Percentiles rank a stretch among this genome's conserved stretches.
phyloP scores from a whole-genome alignment of 2,888 invertebrate species.

The Digitonthophagus gazella region DNA sequence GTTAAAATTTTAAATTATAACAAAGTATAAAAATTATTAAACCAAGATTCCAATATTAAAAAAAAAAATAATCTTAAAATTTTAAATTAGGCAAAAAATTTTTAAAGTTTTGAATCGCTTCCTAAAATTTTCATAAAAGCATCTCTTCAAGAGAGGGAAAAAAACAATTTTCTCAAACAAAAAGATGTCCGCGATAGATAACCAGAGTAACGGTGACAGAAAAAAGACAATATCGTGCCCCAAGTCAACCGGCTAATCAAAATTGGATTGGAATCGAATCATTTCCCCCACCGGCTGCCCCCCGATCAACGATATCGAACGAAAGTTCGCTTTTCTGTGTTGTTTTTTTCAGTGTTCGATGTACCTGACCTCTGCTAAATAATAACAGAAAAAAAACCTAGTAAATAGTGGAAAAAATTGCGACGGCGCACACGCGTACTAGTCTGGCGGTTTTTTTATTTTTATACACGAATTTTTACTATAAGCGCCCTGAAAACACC shows the following conservation, averaged over 20 bases:
- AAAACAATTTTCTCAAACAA: conserved; percentile 34
- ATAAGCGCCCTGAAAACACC: background rate
- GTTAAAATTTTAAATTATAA: background rate
- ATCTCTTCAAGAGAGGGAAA: conserved; percentile 25
- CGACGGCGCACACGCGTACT: background rate
- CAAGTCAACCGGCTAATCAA: conserved; percentile 39
- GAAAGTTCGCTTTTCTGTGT: conserved; percentile 17
- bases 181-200: conserved; percentile 33
- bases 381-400: conserved; percentile 22
- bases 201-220: conserved; percentile 29
- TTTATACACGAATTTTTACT: background rate
- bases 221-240: conserved; percentile 23
- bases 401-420: background rate
- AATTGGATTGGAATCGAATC: conserved; percentile 41
- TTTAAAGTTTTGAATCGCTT: too few relatives aligned
- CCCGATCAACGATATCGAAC: conserved; percentile 23
- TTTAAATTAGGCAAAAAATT: background rate
- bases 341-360: conserved; percentile 32
- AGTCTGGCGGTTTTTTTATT: background rate
- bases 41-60: background rate
- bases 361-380: conserved; percentile 38
- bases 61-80: background rate
- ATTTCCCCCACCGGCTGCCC: conserved; percentile 23
- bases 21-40: background rate
- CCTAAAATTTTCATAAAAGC: too few relatives aligned